Conservation (phyloP, 2,113 vertebrate genomes). For the Daubentonia madagascariensis region DNA sequence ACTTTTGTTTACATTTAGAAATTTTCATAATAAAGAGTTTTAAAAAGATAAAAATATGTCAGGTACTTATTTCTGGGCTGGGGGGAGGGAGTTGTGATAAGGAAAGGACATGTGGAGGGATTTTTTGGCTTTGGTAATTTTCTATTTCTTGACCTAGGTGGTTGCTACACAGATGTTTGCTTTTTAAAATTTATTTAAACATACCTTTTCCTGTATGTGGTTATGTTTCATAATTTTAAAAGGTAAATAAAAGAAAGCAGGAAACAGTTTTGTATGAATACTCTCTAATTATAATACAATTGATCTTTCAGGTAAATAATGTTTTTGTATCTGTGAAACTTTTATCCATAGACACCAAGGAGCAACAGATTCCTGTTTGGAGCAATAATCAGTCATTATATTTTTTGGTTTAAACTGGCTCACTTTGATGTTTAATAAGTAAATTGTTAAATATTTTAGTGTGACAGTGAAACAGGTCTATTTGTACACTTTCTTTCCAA, state of each 20-base stretch:
- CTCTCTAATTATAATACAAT: neutral
- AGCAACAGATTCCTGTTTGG: neutral
- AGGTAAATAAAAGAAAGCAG: neutral
- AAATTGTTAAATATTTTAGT: neutral
- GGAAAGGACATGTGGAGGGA: neutral
- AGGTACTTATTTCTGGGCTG: neutral
- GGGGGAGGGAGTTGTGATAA: neutral
- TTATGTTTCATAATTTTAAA: neutral
- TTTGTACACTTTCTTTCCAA: neutral
- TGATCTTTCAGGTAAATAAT: neutral
- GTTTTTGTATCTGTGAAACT: neutral
- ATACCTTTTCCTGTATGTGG: neutral
- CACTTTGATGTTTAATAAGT: neutral
- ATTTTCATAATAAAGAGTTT: neutral
- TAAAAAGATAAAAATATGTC: neutral
- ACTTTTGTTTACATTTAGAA: neutral
- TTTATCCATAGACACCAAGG: neutral
- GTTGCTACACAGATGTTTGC: neutral
- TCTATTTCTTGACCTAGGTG: neutral
- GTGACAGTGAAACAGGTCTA: neutral
- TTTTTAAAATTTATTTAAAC: neutral
- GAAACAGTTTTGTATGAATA: neutral
- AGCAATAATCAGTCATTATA: neutral
- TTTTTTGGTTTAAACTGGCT: neutral
- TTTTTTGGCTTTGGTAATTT: neutral